A percentile compares a stretch with the other conserved stretches of the same genome.
Conservation (phyloP, 2,888 invertebrate genomes). For the Branchipolynoe longqiensis region DNA sequence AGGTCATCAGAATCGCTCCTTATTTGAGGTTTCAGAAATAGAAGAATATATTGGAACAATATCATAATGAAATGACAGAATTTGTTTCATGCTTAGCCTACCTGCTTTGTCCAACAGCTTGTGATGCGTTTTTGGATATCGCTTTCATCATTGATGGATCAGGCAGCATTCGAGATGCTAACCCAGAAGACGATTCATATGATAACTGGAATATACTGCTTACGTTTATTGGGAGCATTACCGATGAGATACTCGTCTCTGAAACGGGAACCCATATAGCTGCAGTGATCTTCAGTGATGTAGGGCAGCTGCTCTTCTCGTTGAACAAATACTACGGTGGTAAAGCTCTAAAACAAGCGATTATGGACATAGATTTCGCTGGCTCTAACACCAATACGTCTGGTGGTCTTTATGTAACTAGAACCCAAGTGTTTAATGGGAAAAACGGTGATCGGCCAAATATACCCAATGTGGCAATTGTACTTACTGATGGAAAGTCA, state of each 20-base stretch:
- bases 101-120: slow-evolving; percentile 23
- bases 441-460: slow-evolving; percentile 50
- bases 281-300: slow-evolving; percentile 13
- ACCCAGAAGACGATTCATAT: slow-evolving; percentile 29
- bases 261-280: slow-evolving; percentile 2
- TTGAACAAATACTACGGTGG: not conserved
- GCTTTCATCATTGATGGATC: slow-evolving; percentile 51
- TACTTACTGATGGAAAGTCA: slow-evolving; percentile 59
- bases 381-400: slow-evolving; percentile 61
- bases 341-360: not conserved
- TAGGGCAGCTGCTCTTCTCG: slow-evolving; percentile 1
- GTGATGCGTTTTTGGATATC: not conserved
- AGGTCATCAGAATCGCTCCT: too few relatives aligned
- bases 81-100: too few relatives aligned
- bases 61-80: too few relatives aligned
- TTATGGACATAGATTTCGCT: slow-evolving; percentile 46
- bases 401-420: slow-evolving; percentile 56
- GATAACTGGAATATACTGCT: slow-evolving; percentile 40
- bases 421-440: slow-evolving; percentile 23
- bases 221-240: slow-evolving; percentile 1
- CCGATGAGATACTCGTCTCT: not conserved
- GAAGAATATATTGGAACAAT: too few relatives aligned
- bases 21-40: too few relatives aligned
- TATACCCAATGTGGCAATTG: slow-evolving; percentile 45
- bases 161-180: slow-evolving; percentile 40